phyloP scores from a whole-genome alignment of 2,797 vertebrate genomes.

The Microctenopoma lineatum region DNA sequence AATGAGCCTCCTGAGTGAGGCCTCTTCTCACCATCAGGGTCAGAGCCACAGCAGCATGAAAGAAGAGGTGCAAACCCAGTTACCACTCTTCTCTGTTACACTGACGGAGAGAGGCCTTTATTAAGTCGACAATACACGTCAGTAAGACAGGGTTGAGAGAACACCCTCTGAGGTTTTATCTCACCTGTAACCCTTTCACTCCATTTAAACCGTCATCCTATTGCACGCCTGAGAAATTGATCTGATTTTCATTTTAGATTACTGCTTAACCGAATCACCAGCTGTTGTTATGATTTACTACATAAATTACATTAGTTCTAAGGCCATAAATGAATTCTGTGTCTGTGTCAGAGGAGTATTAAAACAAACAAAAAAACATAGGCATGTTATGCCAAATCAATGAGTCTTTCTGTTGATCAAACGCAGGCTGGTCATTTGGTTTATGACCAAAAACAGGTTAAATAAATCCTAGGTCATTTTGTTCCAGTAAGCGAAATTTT shows the following conservation, averaged over 20 bases:
- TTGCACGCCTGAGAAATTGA: constrained; percentile 28
- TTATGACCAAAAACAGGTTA: too few species aligned
- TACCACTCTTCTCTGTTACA: constrained; percentile 76
- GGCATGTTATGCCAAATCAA: too few species aligned
- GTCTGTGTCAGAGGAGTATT: too few species aligned
- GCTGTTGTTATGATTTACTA: constrained; percentile 4
- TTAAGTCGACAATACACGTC: constrained; percentile 68
- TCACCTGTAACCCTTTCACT: constrained; percentile 71
- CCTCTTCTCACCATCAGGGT: constrained; percentile 71
- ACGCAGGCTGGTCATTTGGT: too few species aligned
- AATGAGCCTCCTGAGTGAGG: constrained; percentile 63
- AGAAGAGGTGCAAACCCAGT: constrained; percentile 74
- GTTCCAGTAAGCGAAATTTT: too few species aligned
- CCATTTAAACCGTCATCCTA: constrained; percentile 33
- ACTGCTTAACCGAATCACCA: not conserved
- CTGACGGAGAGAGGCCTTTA: constrained; percentile 57
- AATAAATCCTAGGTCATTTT: too few species aligned
- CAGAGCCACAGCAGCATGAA: constrained; percentile 57
- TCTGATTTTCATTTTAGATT: constrained; percentile 1
- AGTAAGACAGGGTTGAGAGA: constrained; percentile 51
- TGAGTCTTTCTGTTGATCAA: too few species aligned
- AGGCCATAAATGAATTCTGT: not conserved
- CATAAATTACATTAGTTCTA: not conserved
- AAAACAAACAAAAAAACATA: too few species aligned
- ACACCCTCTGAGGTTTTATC: constrained; percentile 72